Base-by-base conservation (phyloP, 2,888 invertebrate species). In the Rambutsinella grinnellia region DNA sequence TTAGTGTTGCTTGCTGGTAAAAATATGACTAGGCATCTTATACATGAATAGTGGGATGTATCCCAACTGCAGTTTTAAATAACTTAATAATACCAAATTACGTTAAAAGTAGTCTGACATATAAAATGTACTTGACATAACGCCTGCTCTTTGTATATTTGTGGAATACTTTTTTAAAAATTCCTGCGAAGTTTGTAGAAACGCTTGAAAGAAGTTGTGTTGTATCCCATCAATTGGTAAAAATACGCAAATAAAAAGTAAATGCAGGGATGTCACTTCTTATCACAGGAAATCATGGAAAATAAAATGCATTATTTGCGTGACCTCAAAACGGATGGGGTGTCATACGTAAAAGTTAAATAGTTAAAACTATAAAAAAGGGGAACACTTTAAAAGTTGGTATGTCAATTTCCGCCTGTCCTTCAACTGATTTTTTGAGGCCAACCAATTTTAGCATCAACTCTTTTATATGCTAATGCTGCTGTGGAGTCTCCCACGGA, bases 361-460 rank as follows among this genome's bases (percentile, higher is more conserved):
- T 36, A 36, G 36, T 36, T 36, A 36, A 36, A 36, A 5, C 36
- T 36, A 13, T 36, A 36, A 8, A 36, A 36, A 36, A 36, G 13
- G 36, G 36, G 36, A 36, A 36, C 36, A 13, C 36, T 36, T n/a
- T 8, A 36, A 5, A 36, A 36, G 36, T n/a, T n/a, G n/a, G n/a
- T n/a, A n/a, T n/a, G n/a, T n/a, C n/a, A n/a, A n/a, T n/a, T 36
- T 36, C 13, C 5, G 5, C 13, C 13, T 36, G 36, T 36, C 21
- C 67, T 79, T 79, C 72, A 79, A 66, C 79, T 79, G 27, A 82
- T 83, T 66, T 79, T 83, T 49, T 77, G 69, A 6, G 97, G 97
- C 97, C 97, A 98, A 72, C 97, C 97, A 84, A 98, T 97, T 88
- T 97, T 97, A 27, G 97, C 97, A 86, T 97, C 97, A 86, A 94